phyloP scores from a whole-genome alignment of 2,113 vertebrate species.

The Meleagris gallopavo region DNA sequence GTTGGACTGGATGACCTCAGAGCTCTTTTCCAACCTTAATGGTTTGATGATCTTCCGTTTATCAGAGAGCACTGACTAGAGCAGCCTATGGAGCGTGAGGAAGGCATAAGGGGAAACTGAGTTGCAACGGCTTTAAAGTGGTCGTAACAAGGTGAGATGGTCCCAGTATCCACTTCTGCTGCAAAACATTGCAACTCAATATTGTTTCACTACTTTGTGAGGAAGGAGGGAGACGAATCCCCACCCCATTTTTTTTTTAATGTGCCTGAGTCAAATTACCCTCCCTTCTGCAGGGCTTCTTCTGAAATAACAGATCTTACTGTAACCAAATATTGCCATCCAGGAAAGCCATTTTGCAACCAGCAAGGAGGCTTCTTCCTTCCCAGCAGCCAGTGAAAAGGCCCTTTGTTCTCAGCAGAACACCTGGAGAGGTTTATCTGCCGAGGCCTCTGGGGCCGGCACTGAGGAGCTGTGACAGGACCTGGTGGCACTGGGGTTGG shows the following conservation, averaged over 20 bases:
- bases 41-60: neutral
- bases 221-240: constrained; percentile 1
- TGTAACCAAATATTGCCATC: constrained; percentile 85
- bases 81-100: neutral
- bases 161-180: neutral
- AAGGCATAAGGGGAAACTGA: neutral
- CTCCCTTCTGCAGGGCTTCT: constrained; percentile 69
- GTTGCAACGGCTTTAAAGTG: rapidly evolving
- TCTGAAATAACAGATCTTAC: constrained; percentile 79
- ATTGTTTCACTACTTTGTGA: neutral
- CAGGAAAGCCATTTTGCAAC: constrained; percentile 83
- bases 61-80: neutral
- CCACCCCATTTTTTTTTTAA: constrained; percentile 55
- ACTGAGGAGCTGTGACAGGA: constrained; percentile 24
- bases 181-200: neutral
- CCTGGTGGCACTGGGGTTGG: neutral
- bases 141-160: neutral
- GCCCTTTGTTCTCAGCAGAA: constrained; percentile 87
- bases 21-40: no score
- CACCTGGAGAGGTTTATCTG: constrained; percentile 89
- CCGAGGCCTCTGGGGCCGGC: constrained; percentile 4
- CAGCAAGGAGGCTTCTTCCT: constrained; percentile 81
- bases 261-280: constrained; percentile 76
- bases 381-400: constrained; percentile 88
- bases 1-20: no score